phyloP scores from a whole-genome alignment of 2,113 vertebrate species.

The Megaleporinus macrocephalus region DNA sequence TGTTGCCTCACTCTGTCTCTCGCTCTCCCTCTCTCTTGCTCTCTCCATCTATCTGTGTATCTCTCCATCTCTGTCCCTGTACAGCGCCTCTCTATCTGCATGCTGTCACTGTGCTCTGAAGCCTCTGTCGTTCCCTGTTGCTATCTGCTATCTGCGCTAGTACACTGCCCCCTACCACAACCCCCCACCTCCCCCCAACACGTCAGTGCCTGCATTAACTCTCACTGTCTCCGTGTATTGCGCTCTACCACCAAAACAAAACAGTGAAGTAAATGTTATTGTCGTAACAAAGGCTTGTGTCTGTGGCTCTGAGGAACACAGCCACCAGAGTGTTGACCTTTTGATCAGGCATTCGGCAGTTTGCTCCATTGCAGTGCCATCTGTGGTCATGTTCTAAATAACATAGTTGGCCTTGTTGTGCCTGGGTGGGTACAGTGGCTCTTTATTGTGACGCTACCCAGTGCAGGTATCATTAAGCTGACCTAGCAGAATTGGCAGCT shows the following conservation, averaged over 20 bases:
- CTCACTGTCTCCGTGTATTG: slow-evolving; percentile 27
- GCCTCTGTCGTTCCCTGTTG: slow-evolving; percentile 42
- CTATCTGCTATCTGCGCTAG: slow-evolving; percentile 58
- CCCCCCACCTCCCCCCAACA: background rate
- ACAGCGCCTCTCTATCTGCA: slow-evolving; percentile 55
- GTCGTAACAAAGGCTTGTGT: no score
- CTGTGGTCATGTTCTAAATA: no score
- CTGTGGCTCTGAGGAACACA: no score
- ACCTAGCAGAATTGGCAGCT: no score
- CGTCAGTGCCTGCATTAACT: slow-evolving; percentile 11
- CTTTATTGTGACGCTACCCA: no score
- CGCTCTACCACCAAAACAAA: slow-evolving; percentile 46
- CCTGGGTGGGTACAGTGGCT: no score
- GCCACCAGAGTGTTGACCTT: no score
- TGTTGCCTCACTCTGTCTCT: slow-evolving; percentile 23
- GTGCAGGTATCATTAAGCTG: no score
- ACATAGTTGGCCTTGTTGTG: no score
- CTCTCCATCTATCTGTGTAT: slow-evolving; percentile 55
- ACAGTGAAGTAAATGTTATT: background rate
- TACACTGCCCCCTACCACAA: slow-evolving; percentile 24
- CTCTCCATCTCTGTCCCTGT: slow-evolving; percentile 53
- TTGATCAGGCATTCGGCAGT: no score
- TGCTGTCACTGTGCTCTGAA: slow-evolving; percentile 59
- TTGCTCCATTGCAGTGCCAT: no score
- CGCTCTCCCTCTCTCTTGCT: slow-evolving; percentile 22